phyloP scores from a whole-genome alignment of 2,797 vertebrate species.

The Fistularia tabacaria region DNA sequence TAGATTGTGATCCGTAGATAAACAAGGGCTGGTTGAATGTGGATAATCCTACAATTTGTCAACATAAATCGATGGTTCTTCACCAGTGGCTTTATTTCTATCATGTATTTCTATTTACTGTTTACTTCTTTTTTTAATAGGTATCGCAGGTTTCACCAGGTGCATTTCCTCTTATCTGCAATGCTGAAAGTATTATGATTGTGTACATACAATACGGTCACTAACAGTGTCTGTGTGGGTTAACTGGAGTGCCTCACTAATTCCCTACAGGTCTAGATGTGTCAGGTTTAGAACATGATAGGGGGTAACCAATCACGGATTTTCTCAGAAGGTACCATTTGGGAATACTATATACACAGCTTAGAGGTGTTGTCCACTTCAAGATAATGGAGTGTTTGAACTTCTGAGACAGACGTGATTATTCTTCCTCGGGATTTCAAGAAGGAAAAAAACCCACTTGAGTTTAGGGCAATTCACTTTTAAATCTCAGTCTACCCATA shows the following conservation, averaged over 20 bases:
- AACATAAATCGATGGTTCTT: conserved; percentile 19
- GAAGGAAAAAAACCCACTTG: conserved; percentile 4
- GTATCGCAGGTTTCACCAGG: conserved; percentile 13
- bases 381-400: conserved; percentile 22
- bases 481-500: conserved; percentile 20
- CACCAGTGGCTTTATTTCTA: conserved; percentile 8
- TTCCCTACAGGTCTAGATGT: conserved; percentile 34
- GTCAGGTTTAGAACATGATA: conserved; percentile 30
- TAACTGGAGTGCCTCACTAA: conserved; percentile 67
- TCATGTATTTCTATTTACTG: conserved; percentile 9
- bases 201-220: conserved; percentile 63
- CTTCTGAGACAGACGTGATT: conserved; percentile 22
- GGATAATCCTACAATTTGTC: conserved; percentile 2
- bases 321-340: conserved; percentile 13
- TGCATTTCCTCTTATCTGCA: conserved; percentile 37
- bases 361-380: conserved; percentile 43
- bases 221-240: conserved; percentile 48
- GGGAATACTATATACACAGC: conserved; percentile 35
- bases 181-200: conserved; percentile 61
- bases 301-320: too few species aligned
- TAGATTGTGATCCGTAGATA: conserved; percentile 29
- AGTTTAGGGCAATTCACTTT: conserved; percentile 16
- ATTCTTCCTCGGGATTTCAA: conserved; percentile 23
- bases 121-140: conserved; percentile 21
- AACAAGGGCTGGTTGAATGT: conserved; percentile 6